Percentiles rank a stretch among this genome's conserved stretches.
Evolutionary conservation across 2,113 vertebrate genomes (phyloP).

Genomic region (Rhadina sibilatrix): DNA sequence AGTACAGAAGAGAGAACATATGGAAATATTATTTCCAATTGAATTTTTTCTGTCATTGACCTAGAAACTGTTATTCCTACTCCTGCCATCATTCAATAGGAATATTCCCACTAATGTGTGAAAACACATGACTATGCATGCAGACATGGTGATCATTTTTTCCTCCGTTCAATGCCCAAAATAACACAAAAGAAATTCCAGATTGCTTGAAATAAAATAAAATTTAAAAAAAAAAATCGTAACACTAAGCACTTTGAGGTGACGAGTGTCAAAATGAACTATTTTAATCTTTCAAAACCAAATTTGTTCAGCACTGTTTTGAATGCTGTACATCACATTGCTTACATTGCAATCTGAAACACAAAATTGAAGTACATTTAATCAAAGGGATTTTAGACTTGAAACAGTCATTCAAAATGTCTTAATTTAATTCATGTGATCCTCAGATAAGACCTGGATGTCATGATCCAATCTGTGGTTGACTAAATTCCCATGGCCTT

Average conservation of each 20-base stretch:
- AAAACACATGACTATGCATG: not conserved
- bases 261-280: not conserved
- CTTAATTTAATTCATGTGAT: not conserved
- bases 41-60: not conserved
- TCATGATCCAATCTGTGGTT: not conserved
- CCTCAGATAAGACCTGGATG: not conserved
- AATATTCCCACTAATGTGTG: not conserved
- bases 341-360: not conserved
- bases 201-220: not conserved
- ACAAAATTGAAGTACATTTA: not conserved
- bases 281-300: not conserved
- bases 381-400: not conserved
- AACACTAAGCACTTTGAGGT: not conserved
- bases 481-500: not conserved
- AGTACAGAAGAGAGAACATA: not conserved
- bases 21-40: not conserved
- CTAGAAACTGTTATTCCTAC: not conserved
- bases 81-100: not conserved
- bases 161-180: accelerated
- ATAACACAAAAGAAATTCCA: not conserved
- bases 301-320: not conserved
- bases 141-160: not conserved
- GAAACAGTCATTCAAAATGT: not conserved
- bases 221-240: accelerated
- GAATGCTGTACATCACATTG: not conserved